Base-by-base conservation (phyloP, 2,888 invertebrate species). In the Drosophila lacicola region DNA sequence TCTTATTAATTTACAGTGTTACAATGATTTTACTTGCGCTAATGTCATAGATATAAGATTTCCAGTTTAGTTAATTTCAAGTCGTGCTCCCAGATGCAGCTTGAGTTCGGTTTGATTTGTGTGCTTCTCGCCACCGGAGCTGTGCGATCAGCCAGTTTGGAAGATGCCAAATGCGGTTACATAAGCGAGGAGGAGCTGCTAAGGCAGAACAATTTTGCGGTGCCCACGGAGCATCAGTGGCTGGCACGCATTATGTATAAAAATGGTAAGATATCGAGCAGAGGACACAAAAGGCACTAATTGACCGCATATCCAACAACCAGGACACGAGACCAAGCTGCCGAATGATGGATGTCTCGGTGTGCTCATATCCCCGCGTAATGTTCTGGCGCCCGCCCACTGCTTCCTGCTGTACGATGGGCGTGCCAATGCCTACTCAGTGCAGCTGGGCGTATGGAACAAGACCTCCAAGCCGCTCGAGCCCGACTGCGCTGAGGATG, bases 201-300 rank as follows among this genome's bases (percentile, higher is more conserved):
- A 1, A 69, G 34, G 1, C 71, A 65, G 19, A 10, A 3, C 0
- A 0, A 1, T 0, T 81, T 39, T 45, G 81, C 84, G 1, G 47
- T 63, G 17, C 84, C 84, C 41, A 80, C 74, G 1, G 84, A 85
- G 45, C 82, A 85, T 14, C 84, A 82, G 58, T 85, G 84, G 84
- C 11, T 85, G 44, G 86, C 63, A 0, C 78, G 74, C 5, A 78
- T 85, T 2, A 65, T 58, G 0, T 86, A 74, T 39, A 33, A 8
- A 10, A 60, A 73, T n/a, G 80, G 84, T 82, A 47, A 70, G 69
- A 34, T 19, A 8, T 14, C 8, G 11, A 44, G 21, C 13, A 4
- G 13, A n/a, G 34, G 11, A 1, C 0, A 25, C 3, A 41, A 34
- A n/a, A 19, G 37, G 2, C 9, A 34, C 1, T 45, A 50, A 49